A percentile compares a stretch with the other conserved stretches of the same genome.
These are phyloP conservation scores for Drosophila kurseongensis DNA, from an alignment of 1,140 invertebrate species.

Conservation along the genomic window DNA sequence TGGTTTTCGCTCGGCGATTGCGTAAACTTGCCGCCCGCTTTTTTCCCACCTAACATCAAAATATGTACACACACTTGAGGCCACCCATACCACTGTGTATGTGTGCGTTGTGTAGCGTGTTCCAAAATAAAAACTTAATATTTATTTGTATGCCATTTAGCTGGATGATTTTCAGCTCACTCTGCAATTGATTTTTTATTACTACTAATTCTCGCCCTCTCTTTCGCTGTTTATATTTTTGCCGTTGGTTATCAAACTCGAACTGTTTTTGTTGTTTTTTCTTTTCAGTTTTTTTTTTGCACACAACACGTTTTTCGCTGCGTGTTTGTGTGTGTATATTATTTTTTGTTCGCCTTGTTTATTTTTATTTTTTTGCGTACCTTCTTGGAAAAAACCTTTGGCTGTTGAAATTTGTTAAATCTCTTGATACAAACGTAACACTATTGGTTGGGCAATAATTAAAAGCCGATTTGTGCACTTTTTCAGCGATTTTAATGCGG, in stretches of 20 bases:
- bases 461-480: constrained; percentile 60
- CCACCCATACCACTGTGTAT: constrained; percentile 40
- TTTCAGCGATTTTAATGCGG: constrained; percentile 70
- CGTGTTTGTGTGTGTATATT: constrained; percentile 79
- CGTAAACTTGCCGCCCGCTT: constrained; percentile 82
- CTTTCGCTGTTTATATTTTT: constrained; percentile 60
- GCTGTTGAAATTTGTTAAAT: constrained; percentile 19
- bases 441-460: constrained; percentile 45
- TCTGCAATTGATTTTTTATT: constrained; percentile 53
- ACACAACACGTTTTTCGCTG: constrained; percentile 80
- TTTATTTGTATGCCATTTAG: constrained; percentile 54
- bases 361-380: constrained; percentile 74
- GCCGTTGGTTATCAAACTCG: constrained; percentile 63
- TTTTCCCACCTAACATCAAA: constrained; percentile 80
- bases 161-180: constrained; percentile 25
- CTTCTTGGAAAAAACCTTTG: constrained; percentile 48
- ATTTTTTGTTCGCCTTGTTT: constrained; percentile 80
- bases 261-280: constrained; percentile 75
- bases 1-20: constrained; percentile 66
- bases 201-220: constrained; percentile 46
- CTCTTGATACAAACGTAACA: constrained; percentile 25
- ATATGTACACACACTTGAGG: constrained; percentile 77
- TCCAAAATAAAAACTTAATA: constrained; percentile 69
- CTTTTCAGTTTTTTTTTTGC: constrained; percentile 72
- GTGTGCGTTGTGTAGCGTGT: constrained; percentile 56